These are phyloP conservation scores for Leptinotarsa defecta DNA, from an alignment of 1,140 invertebrate genomes.

Conservation along the genomic window DNA sequence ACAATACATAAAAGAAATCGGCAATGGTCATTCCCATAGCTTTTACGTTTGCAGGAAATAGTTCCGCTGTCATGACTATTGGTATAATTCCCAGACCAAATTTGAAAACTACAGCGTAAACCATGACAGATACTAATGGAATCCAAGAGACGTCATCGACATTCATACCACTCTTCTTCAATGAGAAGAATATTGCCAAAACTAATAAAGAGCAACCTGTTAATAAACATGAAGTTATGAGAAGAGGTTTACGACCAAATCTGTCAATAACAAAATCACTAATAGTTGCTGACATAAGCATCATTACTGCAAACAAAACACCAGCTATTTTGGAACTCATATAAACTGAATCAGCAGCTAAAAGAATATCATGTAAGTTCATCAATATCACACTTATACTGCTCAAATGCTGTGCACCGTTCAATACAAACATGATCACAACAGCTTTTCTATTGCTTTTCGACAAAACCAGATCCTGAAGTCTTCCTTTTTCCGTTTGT, in stretches of 20 bases:
- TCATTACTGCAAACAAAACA: slow-evolving; percentile 56
- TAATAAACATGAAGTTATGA: slow-evolving; percentile 48
- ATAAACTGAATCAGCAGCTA: slow-evolving; percentile 49
- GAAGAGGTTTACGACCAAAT: slow-evolving; percentile 56
- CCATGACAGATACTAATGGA: slow-evolving; percentile 41
- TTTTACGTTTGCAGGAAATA: slow-evolving; percentile 68
- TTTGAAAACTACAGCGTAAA: slow-evolving; percentile 45
- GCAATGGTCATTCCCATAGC: slow-evolving; percentile 53
- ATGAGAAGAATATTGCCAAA: slow-evolving; percentile 46
- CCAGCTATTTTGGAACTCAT: slow-evolving; percentile 46
- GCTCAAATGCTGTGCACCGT: slow-evolving; percentile 60
- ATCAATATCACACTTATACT: slow-evolving; percentile 62
- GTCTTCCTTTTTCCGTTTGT: slow-evolving; percentile 40
- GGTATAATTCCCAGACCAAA: slow-evolving; percentile 62
- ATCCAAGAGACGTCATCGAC: slow-evolving; percentile 38
- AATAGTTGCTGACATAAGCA: slow-evolving; percentile 45
- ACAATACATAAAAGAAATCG: slow-evolving; percentile 45
- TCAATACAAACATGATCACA: slow-evolving; percentile 55
- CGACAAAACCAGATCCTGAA: slow-evolving; percentile 40
- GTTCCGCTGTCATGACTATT: slow-evolving; percentile 71
- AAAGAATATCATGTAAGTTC: slow-evolving; percentile 60
- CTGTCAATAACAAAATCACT: slow-evolving; percentile 53
- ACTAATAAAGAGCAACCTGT: slow-evolving; percentile 36
- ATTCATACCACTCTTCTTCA: slow-evolving; percentile 36
- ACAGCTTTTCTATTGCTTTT: slow-evolving; percentile 46